Evolutionary conservation across 2,888 invertebrate genomes (phyloP).

Genomic region (Rotaria sp.): DNA sequence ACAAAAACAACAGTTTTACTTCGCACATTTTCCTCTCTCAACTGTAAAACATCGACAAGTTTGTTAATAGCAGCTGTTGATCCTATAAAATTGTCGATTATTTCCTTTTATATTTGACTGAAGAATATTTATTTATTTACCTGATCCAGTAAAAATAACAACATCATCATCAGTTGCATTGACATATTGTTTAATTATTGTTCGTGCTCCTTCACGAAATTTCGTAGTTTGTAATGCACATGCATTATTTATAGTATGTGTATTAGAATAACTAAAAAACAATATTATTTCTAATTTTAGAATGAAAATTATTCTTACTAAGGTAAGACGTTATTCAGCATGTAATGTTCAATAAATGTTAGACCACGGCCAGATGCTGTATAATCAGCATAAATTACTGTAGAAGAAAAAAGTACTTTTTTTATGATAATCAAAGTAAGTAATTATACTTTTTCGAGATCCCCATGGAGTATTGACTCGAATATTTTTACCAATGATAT

Average conservation of each 20-base stretch:
- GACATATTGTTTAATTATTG: conserved; percentile 44
- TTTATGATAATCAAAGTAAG: too few relatives aligned
- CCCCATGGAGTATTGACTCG: too few relatives aligned
- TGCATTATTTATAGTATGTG: conserved; percentile 44
- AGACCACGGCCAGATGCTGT: conserved; percentile 41
- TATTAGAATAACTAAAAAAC: conserved; percentile 44
- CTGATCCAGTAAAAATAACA: conserved; percentile 46
- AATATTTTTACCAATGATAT: neutral
- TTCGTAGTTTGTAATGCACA: conserved; percentile 44
- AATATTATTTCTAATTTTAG: neutral
- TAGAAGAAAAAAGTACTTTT: too few relatives aligned
- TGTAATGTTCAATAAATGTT: conserved; percentile 35
- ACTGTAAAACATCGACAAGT: too few relatives aligned
- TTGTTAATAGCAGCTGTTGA: conserved; percentile 30
- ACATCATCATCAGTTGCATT: conserved; percentile 44
- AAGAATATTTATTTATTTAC: conserved; percentile 41
- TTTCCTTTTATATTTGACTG: neutral
- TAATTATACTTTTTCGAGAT: too few relatives aligned
- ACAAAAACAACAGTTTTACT: conserved; percentile 42
- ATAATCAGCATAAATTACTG: conserved; percentile 42
- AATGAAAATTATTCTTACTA: neutral
- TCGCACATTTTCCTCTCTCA: neutral
- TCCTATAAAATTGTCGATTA: neutral
- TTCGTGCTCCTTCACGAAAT: conserved; percentile 43
- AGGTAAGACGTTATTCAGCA: neutral